These are phyloP conservation scores for Hemicentrotus pulcherrimus DNA, from an alignment of 35 echinoderm and acorn worm genomes.

Conservation along the genomic window DNA sequence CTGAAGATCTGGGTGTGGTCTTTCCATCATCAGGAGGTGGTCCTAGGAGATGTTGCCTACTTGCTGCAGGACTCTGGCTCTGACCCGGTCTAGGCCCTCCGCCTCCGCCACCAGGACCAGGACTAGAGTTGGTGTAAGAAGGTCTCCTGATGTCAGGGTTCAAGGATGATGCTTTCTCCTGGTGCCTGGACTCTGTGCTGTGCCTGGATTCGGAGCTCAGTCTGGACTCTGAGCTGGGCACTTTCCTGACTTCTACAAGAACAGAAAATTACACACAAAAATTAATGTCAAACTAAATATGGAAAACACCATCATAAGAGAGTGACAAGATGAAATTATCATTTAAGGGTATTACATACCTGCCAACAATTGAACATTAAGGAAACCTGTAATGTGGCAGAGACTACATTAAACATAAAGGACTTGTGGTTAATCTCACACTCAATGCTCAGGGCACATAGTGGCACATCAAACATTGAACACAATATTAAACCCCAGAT, in stretches of 20 bases:
- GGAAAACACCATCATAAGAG: too few relatives aligned
- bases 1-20: not conserved
- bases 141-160: conserved; percentile 28
- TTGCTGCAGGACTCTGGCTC: conserved; percentile 31
- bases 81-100: conserved; percentile 21
- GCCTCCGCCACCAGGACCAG: conserved; percentile 6
- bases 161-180: not conserved
- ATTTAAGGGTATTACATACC: too few relatives aligned
- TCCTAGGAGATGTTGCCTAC: not conserved
- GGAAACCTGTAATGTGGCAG: too few relatives aligned
- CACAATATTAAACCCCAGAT: too few relatives aligned
- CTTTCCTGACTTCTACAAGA: not conserved
- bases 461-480: too few relatives aligned
- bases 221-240: not conserved
- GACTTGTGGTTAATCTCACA: too few relatives aligned
- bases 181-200: conserved; percentile 30
- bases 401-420: too few relatives aligned
- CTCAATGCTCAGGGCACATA: too few relatives aligned
- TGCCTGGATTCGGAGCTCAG: not conserved
- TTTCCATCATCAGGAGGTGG: conserved; percentile 28
- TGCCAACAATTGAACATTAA: too few relatives aligned
- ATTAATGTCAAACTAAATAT: not conserved
- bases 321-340: too few relatives aligned
- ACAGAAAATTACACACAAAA: not conserved
- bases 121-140: conserved; percentile 34